phyloP scores from a whole-genome alignment of 2,888 invertebrate species.

The Drosophila pseudotakahashii region DNA sequence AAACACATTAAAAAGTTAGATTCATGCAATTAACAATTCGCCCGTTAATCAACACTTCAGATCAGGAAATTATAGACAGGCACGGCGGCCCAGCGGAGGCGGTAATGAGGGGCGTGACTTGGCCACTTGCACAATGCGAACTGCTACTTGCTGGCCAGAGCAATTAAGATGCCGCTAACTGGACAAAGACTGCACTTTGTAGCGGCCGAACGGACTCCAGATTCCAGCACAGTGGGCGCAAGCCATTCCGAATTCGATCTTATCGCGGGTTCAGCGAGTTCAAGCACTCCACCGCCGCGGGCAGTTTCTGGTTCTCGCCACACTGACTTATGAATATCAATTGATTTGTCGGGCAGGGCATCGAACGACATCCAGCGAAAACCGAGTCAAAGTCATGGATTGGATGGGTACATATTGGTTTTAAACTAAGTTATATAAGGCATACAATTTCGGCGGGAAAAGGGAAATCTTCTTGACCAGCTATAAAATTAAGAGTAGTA shows the following conservation, averaged over 20 bases:
- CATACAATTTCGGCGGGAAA: no score
- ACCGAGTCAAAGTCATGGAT: neutral
- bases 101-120: constrained; percentile 31
- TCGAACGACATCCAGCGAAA: constrained; percentile 13
- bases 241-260: neutral
- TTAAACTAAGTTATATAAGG: no score
- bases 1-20: constrained; percentile 22
- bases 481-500: no score
- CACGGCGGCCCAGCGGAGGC: constrained; percentile 4
- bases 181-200: constrained; percentile 38
- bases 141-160: neutral
- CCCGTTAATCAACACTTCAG: constrained; percentile 49
- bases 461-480: no score
- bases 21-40: constrained; percentile 39
- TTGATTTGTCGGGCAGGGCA: constrained; percentile 27
- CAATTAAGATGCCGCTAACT: constrained; percentile 36
- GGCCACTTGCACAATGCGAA: constrained; percentile 19
- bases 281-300: constrained; percentile 6
- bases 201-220: constrained; percentile 11
- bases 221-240: constrained; percentile 28
- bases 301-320: constrained; percentile 26
- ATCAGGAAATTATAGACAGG: constrained; percentile 33
- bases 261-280: constrained; percentile 26
- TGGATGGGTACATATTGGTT: no score
- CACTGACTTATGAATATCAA: constrained; percentile 43